Evolutionary conservation across 2,888 invertebrate species (phyloP).

Genomic region (Branchinecta sandiegonensis): DNA sequence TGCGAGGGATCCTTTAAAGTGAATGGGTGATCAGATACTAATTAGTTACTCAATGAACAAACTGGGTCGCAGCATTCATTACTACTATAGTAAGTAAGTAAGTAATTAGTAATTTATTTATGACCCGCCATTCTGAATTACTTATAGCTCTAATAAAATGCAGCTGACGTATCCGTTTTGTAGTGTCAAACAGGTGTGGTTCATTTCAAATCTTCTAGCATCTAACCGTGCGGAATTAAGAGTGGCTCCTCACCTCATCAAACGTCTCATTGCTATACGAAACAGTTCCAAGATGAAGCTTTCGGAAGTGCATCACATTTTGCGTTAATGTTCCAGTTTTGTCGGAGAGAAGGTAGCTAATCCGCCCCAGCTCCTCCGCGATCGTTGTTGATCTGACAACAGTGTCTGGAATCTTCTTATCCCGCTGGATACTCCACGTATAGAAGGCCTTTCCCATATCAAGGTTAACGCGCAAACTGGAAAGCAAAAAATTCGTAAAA

Average conservation of each 20-base stretch:
- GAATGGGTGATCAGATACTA: no score
- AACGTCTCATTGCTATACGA: constrained; percentile 75
- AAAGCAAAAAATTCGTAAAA: constrained; percentile 26
- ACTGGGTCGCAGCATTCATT: no score
- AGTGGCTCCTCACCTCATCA: constrained; percentile 44
- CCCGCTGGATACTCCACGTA: constrained; percentile 89
- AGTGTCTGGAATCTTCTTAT: constrained; percentile 80
- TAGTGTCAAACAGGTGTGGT: no score
- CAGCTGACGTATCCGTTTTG: no score
- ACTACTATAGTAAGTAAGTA: no score
- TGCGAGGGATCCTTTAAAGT: no score
- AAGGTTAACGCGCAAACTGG: constrained; percentile 85
- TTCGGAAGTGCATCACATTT: constrained; percentile 97
- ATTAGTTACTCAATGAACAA: no score
- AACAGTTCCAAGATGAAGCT: constrained; percentile 83
- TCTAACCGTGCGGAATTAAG: not conserved
- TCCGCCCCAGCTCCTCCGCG: constrained; percentile 91
- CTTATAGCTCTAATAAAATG: no score
- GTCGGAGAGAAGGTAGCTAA: constrained; percentile 90
- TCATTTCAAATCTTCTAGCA: no score
- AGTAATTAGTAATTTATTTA: no score
- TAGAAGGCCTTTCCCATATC: constrained; percentile 98
- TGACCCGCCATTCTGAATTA: no score
- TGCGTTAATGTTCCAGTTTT: constrained; percentile 98
- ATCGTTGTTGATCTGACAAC: constrained; percentile 95